Conservation (phyloP, 2,113 vertebrate genomes). For the Chloroceryle aenea region DNA sequence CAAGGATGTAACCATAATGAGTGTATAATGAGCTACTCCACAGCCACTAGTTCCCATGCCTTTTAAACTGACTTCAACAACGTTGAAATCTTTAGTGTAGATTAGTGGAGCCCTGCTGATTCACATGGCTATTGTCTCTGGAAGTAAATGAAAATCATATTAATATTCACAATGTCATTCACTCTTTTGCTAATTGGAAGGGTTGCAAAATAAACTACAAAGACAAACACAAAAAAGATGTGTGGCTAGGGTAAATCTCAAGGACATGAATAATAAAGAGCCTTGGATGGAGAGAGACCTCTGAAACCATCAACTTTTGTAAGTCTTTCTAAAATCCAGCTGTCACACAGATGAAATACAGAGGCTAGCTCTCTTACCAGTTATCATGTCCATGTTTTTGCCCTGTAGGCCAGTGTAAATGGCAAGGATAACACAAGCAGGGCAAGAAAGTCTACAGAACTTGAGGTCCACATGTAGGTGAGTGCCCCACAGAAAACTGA, state of each 20-base stretch:
- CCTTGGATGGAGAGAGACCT: neutral
- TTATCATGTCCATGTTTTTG: neutral
- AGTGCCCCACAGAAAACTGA: neutral
- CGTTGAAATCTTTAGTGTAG: neutral
- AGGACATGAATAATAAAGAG: neutral
- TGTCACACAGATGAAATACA: neutral
- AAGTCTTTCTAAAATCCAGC: neutral
- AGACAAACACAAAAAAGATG: neutral
- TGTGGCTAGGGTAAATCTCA: neutral
- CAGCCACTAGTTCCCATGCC: neutral
- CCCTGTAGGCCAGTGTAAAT: rapidly evolving
- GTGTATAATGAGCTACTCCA: constrained; percentile 1
- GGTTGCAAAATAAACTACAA: neutral
- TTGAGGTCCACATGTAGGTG: rapidly evolving
- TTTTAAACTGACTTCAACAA: constrained; percentile 1
- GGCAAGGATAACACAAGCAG: neutral
- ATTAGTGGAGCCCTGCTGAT: constrained; percentile 30
- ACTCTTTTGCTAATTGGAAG: neutral
- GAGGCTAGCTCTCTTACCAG: neutral
- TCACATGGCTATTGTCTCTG: constrained; percentile 12
- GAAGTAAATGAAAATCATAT: constrained; percentile 39
- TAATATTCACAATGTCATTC: constrained; percentile 34
- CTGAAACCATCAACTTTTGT: neutral
- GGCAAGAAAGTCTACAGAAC: neutral
- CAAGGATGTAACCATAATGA: neutral